Evolutionary conservation across 2,113 vertebrate species (phyloP).

Genomic region (Gadus chalcogrammus): DNA sequence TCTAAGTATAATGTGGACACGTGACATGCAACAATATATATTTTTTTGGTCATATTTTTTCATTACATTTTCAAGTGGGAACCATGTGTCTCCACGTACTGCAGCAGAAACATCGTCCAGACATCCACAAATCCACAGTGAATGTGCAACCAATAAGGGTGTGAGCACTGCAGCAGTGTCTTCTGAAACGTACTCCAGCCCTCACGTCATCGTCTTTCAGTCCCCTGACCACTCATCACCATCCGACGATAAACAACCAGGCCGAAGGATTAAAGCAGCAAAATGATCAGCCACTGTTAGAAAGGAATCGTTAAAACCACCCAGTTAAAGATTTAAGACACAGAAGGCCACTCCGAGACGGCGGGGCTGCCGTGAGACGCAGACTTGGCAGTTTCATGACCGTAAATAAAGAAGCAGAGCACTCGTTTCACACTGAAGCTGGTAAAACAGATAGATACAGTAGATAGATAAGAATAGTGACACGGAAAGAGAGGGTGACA

Average conservation of each 20-base stretch:
- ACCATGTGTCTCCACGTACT: slow-evolving; percentile 28
- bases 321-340: slow-evolving; percentile 68
- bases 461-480: slow-evolving; percentile 46
- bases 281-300: slow-evolving; percentile 40
- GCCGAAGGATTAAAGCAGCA: slow-evolving; percentile 39
- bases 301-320: slow-evolving; percentile 18
- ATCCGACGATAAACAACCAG: slow-evolving; percentile 41
- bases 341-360: slow-evolving; percentile 62
- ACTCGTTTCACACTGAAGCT: slow-evolving; percentile 57
- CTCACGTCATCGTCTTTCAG: slow-evolving; percentile 15
- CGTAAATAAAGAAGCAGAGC: slow-evolving; percentile 52
- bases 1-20: background rate
- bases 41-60: background rate
- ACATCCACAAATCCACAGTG: slow-evolving; percentile 37
- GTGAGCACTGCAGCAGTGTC: slow-evolving; percentile 27
- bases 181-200: slow-evolving; percentile 20
- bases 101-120: slow-evolving; percentile 24
- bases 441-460: slow-evolving; percentile 52
- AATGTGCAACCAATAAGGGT: slow-evolving; percentile 30
- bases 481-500: background rate
- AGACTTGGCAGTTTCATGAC: slow-evolving; percentile 56
- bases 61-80: background rate
- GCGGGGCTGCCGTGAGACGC: slow-evolving; percentile 61
- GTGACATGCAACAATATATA: background rate
- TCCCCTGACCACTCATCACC: slow-evolving; percentile 29